These are phyloP conservation scores for Dexiosoma caninum DNA, from an alignment of 2,888 invertebrate genomes.

Conservation along the genomic window DNA sequence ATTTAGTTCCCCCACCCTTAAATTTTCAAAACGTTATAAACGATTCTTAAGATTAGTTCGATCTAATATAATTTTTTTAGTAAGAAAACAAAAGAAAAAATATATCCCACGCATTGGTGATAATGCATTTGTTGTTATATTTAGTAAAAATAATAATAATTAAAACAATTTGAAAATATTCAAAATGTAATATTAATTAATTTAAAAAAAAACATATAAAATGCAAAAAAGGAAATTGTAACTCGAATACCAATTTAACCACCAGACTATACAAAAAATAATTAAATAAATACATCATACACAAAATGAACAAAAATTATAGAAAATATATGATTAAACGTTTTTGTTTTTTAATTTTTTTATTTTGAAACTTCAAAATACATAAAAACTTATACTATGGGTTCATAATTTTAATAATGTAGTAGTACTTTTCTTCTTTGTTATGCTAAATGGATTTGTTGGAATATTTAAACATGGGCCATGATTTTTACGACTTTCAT, in stretches of 20 bases:
- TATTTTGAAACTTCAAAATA: too few species aligned
- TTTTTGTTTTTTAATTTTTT: background rate
- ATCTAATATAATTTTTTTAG: slow-evolving; percentile 61
- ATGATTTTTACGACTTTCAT: too few species aligned
- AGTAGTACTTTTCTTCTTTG: background rate
- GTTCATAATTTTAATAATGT: background rate
- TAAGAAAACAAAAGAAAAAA: slow-evolving; percentile 38
- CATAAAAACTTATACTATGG: too few species aligned
- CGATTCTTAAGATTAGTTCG: slow-evolving; percentile 66
- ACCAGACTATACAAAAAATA: slow-evolving; percentile 48
- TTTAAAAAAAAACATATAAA: slow-evolving; percentile 39
- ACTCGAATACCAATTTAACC: slow-evolving; percentile 63
- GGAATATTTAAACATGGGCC: too few species aligned
- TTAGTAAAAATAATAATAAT: slow-evolving; percentile 53
- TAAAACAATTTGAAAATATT: slow-evolving; percentile 48
- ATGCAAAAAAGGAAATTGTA: slow-evolving; percentile 35
- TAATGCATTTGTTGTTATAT: slow-evolving; percentile 63
- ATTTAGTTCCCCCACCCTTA: slow-evolving; percentile 52
- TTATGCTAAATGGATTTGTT: background rate
- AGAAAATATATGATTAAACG: slow-evolving; percentile 35
- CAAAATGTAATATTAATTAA: slow-evolving; percentile 50
- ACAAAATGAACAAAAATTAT: slow-evolving; percentile 9
- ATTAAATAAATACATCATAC: background rate
- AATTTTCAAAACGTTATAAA: slow-evolving; percentile 64
- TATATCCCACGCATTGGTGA: slow-evolving; percentile 62